phyloP scores from a whole-genome alignment of 2,888 invertebrate species.

The Erpobdella octoculata region DNA sequence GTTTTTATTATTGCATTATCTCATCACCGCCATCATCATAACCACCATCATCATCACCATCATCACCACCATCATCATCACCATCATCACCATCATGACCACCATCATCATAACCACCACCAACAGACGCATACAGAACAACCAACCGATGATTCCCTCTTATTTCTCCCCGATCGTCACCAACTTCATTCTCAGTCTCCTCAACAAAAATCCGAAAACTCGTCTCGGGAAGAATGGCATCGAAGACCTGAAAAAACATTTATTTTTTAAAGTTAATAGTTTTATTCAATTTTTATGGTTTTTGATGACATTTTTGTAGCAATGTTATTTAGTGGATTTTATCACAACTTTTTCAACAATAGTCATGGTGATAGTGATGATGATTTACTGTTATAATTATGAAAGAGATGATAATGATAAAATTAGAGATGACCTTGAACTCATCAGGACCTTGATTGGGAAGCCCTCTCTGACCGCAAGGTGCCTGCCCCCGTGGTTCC shows the following conservation, averaged over 20 bases:
- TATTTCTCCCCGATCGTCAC: conserved; percentile 66
- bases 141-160: conserved; percentile 79
- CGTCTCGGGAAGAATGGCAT: conserved; percentile 77
- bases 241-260: conserved; percentile 77
- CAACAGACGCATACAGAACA: conserved; percentile 70
- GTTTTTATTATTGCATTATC: too few relatives aligned
- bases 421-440: neutral
- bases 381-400: neutral
- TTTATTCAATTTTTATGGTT: neutral
- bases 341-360: neutral
- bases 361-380: neutral
- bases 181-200: conserved; percentile 71
- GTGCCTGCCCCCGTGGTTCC: conserved; percentile 83
- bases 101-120: neutral
- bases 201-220: conserved; percentile 80
- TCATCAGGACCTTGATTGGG: conserved; percentile 69
- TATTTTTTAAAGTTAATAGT: conserved; percentile 71
- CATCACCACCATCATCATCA: neutral
- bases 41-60: neutral
- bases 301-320: neutral
- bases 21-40: neutral
- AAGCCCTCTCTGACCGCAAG: conserved; percentile 67
- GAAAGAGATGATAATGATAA: neutral
- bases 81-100: neutral
- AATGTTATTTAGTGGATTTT: neutral